phyloP scores from a whole-genome alignment of 2,888 invertebrate species.

The Amphipyra tragopoginis region DNA sequence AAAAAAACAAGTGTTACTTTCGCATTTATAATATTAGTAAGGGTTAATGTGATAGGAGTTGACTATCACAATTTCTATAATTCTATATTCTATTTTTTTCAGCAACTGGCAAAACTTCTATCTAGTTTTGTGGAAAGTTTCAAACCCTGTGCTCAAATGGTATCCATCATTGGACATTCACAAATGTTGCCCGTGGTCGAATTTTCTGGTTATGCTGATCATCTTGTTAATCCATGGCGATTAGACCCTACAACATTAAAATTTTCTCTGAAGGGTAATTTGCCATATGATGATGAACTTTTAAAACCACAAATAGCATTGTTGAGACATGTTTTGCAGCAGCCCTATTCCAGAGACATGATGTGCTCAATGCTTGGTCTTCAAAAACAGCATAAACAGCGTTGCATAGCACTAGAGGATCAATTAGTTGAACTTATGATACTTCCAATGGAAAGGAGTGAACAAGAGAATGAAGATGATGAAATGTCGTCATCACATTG shows the following conservation, averaged over 20 bases:
- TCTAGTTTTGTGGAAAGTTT: constrained; percentile 98
- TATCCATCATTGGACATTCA: constrained; percentile 96
- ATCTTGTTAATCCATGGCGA: constrained; percentile 97
- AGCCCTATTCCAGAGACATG: constrained; percentile 98
- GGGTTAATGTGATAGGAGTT: too few relatives aligned
- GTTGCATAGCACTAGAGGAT: constrained; percentile 97
- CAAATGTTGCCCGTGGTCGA: constrained; percentile 98
- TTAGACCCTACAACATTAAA: constrained; percentile 95
- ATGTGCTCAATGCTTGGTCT: constrained; percentile 98
- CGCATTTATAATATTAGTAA: too few relatives aligned
- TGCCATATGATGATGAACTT: constrained; percentile 97
- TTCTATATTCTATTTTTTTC: constrained; percentile 61
- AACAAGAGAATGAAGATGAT: constrained; percentile 91
- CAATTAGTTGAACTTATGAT: constrained; percentile 97
- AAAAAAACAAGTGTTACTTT: too few relatives aligned
- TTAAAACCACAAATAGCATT: constrained; percentile 96
- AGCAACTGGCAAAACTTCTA: constrained; percentile 96
- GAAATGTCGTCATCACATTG: constrained; percentile 93
- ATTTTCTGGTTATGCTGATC: constrained; percentile 97
- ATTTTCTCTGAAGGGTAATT: constrained; percentile 91
- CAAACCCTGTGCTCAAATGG: constrained; percentile 98
- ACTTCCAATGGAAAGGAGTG: constrained; percentile 97
- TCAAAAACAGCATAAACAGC: constrained; percentile 97
- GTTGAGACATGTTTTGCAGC: constrained; percentile 96
- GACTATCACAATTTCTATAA: too few relatives aligned